These are phyloP conservation scores for Ceyx melanurus DNA, from an alignment of 2,113 vertebrate genomes.

Conservation along the genomic window DNA sequence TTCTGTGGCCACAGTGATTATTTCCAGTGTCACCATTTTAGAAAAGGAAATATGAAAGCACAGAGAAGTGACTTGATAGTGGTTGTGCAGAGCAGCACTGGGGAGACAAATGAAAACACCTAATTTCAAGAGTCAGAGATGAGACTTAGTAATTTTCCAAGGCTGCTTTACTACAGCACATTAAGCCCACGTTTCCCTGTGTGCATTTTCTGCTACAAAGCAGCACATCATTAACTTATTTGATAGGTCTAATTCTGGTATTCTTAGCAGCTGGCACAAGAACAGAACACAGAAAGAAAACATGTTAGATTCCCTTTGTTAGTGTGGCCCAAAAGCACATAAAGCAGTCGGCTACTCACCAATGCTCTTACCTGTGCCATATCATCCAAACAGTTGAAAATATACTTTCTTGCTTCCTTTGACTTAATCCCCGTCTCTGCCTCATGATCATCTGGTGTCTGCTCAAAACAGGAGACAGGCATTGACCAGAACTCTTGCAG, in stretches of 20 bases:
- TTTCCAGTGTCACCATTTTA: not conserved
- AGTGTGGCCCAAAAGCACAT: not conserved
- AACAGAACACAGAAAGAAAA: not conserved
- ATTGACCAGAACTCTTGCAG: constrained; percentile 6
- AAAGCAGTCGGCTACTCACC: constrained; percentile 12
- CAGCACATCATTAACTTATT: not conserved
- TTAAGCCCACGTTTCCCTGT: rapidly evolving
- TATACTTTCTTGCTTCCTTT: constrained; percentile 96
- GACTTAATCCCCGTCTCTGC: constrained; percentile 96
- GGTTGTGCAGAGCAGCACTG: not conserved
- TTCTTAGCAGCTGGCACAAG: not conserved
- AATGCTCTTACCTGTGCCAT: constrained; percentile 90
- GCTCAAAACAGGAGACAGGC: constrained; percentile 60
- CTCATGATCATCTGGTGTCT: constrained; percentile 95
- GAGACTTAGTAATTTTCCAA: not conserved
- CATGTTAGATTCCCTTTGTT: not conserved
- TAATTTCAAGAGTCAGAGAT: not conserved
- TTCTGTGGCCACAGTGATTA: not conserved
- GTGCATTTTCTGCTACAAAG: not conserved
- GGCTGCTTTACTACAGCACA: not conserved
- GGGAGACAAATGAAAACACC: not conserved
- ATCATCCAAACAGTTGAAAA: constrained; percentile 97
- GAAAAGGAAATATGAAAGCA: not conserved
- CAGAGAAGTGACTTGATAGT: not conserved
- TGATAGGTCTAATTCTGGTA: not conserved